These are phyloP conservation scores for Mustela nigripes DNA, from an alignment of 2,113 vertebrate species.

Conservation along the genomic window DNA sequence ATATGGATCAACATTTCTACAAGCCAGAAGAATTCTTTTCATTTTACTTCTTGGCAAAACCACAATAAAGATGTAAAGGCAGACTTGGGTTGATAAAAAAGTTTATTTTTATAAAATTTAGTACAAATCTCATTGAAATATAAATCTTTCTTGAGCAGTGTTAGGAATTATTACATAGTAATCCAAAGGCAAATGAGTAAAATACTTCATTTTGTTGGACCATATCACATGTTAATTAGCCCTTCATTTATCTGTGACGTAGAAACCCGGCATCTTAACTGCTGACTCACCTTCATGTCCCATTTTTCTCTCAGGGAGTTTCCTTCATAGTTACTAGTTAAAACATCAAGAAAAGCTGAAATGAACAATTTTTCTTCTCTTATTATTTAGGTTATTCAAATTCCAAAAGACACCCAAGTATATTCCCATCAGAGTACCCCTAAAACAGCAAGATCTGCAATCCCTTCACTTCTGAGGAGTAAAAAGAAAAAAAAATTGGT, in stretches of 20 bases:
- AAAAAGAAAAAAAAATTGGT: slow-evolving; percentile 17
- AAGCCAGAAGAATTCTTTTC: not conserved
- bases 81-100: slow-evolving; percentile 78
- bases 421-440: not conserved
- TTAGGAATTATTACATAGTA: slow-evolving; percentile 88
- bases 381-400: slow-evolving; percentile 30
- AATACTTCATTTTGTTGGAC: slow-evolving; percentile 75
- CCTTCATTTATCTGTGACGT: slow-evolving; percentile 56
- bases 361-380: slow-evolving; percentile 1
- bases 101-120: slow-evolving; percentile 89
- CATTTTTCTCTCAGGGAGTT: slow-evolving; percentile 47
- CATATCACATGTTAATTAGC: slow-evolving; percentile 50
- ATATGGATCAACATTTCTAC: slow-evolving; percentile 36
- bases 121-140: slow-evolving; percentile 86
- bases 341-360: slow-evolving; percentile 53
- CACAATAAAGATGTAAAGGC: slow-evolving; percentile 51
- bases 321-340: slow-evolving; percentile 52
- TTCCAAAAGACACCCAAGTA: not conserved
- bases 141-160: slow-evolving; percentile 86
- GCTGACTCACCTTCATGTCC: slow-evolving; percentile 62
- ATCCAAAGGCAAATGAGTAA: slow-evolving; percentile 81
- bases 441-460: slow-evolving; percentile 39
- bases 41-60: slow-evolving; percentile 48
- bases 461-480: slow-evolving; percentile 37
- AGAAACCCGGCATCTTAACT: slow-evolving; percentile 57